Percentiles rank a stretch among this genome's conserved stretches.
Conservation (phyloP, 2,113 vertebrate species). For the Numenius arquata region DNA sequence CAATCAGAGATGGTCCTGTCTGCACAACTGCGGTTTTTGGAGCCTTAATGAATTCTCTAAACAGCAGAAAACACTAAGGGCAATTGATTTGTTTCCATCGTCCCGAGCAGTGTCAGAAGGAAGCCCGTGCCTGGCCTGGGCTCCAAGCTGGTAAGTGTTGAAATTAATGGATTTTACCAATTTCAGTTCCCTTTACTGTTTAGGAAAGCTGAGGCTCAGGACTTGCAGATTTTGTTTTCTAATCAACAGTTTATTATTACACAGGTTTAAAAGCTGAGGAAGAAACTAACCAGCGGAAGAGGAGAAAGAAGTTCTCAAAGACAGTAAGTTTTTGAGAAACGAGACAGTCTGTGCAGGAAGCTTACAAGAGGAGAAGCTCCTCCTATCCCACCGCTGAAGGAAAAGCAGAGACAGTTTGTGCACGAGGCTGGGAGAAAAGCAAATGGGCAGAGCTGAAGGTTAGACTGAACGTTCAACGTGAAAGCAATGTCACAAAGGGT, state of each 20-base stretch:
- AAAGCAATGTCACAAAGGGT: not conserved
- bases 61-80: not conserved
- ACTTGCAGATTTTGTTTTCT: not conserved
- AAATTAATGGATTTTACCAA: not conserved
- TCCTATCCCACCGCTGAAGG: not conserved
- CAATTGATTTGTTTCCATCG: not conserved
- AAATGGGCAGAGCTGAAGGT: not conserved
- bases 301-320: not conserved
- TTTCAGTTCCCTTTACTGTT: not conserved
- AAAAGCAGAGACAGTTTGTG: not conserved
- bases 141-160: rapidly evolving
- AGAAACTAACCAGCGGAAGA: not conserved
- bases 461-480: not conserved
- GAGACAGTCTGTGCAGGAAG: not conserved
- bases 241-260: not conserved
- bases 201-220: not conserved
- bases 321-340: not conserved
- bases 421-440: not conserved
- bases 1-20: rapidly evolving
- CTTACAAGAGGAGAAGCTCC: not conserved
- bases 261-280: not conserved
- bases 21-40: not conserved
- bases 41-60: not conserved
- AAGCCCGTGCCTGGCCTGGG: rapidly evolving
- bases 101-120: not conserved